Evolutionary conservation across 2,888 invertebrate genomes (phyloP).

Genomic region (Bombyx huttoni): DNA sequence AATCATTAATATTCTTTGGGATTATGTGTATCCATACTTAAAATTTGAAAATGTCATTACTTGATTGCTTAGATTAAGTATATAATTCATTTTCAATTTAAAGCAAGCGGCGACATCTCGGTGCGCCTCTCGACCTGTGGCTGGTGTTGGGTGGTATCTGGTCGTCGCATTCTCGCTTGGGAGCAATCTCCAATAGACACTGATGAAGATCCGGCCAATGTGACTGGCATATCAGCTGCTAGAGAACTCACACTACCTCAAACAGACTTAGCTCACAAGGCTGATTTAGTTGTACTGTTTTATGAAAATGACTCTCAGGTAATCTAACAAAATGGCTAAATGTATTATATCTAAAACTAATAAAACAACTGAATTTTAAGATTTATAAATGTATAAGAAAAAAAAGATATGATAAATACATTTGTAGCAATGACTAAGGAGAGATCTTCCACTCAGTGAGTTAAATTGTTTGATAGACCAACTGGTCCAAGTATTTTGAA

Average conservation of each 20-base stretch:
- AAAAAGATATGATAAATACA: no score
- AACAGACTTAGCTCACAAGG: slow-evolving; percentile 92
- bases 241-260: slow-evolving; percentile 90
- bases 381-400: no score
- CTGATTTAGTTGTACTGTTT: slow-evolving; percentile 85
- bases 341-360: no score
- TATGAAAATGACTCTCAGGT: slow-evolving; percentile 56
- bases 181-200: slow-evolving; percentile 67
- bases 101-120: slow-evolving; percentile 71
- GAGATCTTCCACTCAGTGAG: no score
- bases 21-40: no score
- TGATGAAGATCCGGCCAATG: slow-evolving; percentile 21
- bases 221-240: slow-evolving; percentile 70
- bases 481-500: no score
- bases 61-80: no score
- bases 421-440: no score
- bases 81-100: background rate
- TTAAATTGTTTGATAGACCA: no score
- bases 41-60: no score
- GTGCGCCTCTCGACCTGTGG: slow-evolving; percentile 78
- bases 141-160: slow-evolving; percentile 90
- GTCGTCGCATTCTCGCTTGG: slow-evolving; percentile 90
- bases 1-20: no score
- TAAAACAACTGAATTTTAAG: no score
- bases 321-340: background rate